Conservation (phyloP, 2,113 vertebrate species). For the Carlito syrichta region DNA sequence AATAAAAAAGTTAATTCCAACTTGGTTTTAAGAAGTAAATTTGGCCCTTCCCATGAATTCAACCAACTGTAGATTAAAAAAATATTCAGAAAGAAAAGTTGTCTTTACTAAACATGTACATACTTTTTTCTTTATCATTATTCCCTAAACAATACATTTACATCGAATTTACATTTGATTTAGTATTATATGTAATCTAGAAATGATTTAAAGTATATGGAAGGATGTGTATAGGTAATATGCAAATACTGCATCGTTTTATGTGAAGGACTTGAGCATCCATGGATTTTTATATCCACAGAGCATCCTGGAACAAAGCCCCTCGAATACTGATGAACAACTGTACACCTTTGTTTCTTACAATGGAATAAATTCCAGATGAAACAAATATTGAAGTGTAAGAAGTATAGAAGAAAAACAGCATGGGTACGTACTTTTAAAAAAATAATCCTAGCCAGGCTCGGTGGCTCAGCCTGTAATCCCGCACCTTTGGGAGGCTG, state of each 20-base stretch:
- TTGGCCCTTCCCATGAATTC: too few relatives aligned
- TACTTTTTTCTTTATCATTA: not conserved
- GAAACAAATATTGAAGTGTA: not conserved
- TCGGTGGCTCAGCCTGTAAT: too few relatives aligned
- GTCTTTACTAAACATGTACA: not conserved
- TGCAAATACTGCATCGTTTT: not conserved
- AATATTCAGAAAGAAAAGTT: not conserved
- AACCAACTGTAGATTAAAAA: too few relatives aligned
- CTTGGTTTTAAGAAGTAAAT: not conserved
- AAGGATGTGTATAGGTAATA: not conserved
- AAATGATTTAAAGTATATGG: not conserved
- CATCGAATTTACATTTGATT: not conserved
- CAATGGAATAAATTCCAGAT: not conserved
- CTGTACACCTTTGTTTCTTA: not conserved
- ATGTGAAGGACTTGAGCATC: not conserved
- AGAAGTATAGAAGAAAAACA: not conserved
- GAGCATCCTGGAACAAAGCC: not conserved
- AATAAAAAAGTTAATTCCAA: not conserved
- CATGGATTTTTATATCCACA: not conserved
- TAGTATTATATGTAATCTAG: not conserved
- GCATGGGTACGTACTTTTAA: not conserved
- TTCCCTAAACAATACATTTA: not conserved
- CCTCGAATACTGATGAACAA: not conserved
- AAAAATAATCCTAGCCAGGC: too few relatives aligned
- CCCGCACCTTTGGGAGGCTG: too few relatives aligned